Percentiles rank a stretch among this genome's conserved stretches.
Conservation (phyloP, 2,888 invertebrate species). For the Nomada flava region DNA sequence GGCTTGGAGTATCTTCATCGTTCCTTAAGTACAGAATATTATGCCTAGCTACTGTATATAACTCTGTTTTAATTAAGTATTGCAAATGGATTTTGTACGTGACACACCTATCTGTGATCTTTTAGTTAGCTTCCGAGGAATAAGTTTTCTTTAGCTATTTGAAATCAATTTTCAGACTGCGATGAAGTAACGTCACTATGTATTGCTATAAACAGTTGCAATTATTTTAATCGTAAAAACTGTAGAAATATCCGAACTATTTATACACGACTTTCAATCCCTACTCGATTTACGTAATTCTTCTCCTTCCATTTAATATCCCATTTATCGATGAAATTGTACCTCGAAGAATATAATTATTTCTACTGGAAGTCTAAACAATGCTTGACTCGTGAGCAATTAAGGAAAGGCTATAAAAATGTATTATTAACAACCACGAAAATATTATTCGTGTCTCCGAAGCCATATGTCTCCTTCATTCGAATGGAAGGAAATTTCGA, state of each 20-base stretch:
- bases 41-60: not conserved
- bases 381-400: not conserved
- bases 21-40: not conserved
- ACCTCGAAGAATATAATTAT: not conserved
- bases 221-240: not conserved
- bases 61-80: no score
- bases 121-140: not conserved
- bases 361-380: not conserved
- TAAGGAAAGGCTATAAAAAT: not conserved
- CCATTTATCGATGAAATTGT: not conserved
- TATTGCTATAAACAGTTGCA: not conserved
- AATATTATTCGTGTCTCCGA: not conserved
- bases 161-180: no score
- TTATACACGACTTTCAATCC: no score
- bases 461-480: conserved; percentile 4
- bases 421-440: not conserved
- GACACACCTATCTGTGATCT: no score
- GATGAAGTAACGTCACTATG: no score
- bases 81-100: no score
- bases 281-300: no score
- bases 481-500: conserved; percentile 1
- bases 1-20: not conserved
- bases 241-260: no score
- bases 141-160: not conserved
- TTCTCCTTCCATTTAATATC: not conserved